phyloP scores from a whole-genome alignment of 2,113 vertebrate genomes.

The Podilymbus podiceps region DNA sequence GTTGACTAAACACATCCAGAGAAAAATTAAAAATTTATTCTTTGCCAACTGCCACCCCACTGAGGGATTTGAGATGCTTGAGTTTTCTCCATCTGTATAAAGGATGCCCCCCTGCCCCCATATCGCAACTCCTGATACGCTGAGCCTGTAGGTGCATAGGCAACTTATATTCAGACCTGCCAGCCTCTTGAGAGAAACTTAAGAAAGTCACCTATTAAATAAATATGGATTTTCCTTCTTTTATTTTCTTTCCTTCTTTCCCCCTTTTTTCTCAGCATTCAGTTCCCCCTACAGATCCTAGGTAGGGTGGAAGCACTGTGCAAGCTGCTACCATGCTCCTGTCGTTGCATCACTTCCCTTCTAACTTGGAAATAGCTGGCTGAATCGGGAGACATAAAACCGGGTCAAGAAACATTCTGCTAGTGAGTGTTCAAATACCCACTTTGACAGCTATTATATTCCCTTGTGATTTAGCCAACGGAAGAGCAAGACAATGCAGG shows the following conservation, averaged over 20 bases:
- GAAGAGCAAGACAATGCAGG: neutral
- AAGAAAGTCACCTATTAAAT: neutral
- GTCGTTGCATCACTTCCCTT: neutral
- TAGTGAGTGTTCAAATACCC: neutral
- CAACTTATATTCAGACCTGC: neutral
- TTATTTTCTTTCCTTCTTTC: neutral
- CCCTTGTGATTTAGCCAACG: neutral
- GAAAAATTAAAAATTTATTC: neutral
- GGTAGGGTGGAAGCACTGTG: neutral
- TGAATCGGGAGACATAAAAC: fast-evolving
- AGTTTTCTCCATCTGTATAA: neutral
- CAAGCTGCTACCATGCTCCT: neutral
- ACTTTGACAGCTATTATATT: neutral
- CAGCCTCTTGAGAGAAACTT: neutral
- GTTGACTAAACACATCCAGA: neutral
- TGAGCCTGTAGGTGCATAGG: neutral
- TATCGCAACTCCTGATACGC: neutral
- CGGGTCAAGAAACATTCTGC: neutral
- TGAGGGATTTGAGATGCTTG: neutral
- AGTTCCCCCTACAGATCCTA: neutral
- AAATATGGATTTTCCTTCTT: neutral
- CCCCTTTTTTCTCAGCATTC: neutral
- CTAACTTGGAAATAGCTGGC: neutral
- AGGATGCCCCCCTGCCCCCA: neutral
- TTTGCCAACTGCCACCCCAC: neutral